Evolutionary conservation across 1,140 invertebrate genomes (phyloP).

Genomic region (Drosophila subobscura): DNA sequence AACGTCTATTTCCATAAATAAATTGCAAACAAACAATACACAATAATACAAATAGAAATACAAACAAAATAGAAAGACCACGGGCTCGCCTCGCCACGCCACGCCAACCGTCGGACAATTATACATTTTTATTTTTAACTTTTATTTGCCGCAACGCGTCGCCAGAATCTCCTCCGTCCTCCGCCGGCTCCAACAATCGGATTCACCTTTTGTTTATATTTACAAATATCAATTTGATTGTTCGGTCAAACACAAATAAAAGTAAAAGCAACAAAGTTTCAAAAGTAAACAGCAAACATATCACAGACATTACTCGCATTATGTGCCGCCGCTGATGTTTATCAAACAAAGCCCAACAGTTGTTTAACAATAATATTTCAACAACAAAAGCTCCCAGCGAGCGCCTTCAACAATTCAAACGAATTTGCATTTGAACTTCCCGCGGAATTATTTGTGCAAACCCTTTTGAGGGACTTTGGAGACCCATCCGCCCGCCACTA

Average conservation of each 20-base stretch:
- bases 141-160: conserved; percentile 58
- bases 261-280: conserved; percentile 16
- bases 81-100: neutral
- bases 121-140: conserved; percentile 78
- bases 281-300: conserved; percentile 29
- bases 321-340: conserved; percentile 11
- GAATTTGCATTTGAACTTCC: conserved; percentile 39
- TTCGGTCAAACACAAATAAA: conserved; percentile 21
- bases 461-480: neutral
- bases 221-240: conserved; percentile 52
- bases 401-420: conserved; percentile 11
- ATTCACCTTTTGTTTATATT: conserved; percentile 50
- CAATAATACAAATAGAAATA: conserved; percentile 26
- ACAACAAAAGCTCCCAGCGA: too few relatives aligned
- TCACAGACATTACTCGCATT: conserved; percentile 42
- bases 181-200: neutral
- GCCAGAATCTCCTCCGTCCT: conserved; percentile 20
- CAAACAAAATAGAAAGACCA: conserved; percentile 47
- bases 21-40: conserved; percentile 35
- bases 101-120: conserved; percentile 52
- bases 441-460: conserved; percentile 41
- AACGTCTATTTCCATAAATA: conserved; percentile 78
- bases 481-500: neutral
- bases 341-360: conserved; percentile 10
- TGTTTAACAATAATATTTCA: neutral